Evolutionary conservation across 2,797 vertebrate genomes (phyloP).

Genomic region (Propithecus perrieri): DNA sequence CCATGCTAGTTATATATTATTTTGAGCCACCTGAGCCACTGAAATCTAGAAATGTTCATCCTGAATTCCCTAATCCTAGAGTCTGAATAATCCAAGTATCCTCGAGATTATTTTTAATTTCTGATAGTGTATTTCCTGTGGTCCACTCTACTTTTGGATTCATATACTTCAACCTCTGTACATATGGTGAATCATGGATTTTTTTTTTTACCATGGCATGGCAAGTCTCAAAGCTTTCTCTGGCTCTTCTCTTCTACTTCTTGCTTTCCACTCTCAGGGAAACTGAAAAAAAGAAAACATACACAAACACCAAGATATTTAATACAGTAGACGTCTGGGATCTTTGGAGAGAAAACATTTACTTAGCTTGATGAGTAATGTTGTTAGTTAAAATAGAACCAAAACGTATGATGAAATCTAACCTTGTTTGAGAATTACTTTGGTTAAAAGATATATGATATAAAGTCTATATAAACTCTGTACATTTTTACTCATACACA

Average conservation of each 20-base stretch:
- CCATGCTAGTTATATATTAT: neutral
- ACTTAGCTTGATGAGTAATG: neutral
- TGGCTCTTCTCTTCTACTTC: neutral
- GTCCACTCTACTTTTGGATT: neutral
- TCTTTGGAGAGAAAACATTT: neutral
- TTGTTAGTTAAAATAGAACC: neutral
- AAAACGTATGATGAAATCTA: neutral
- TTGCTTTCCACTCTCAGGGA: neutral
- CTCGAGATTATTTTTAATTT: neutral
- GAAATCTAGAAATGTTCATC: neutral
- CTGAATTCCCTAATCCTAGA: neutral
- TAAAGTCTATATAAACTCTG: neutral
- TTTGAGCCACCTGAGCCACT: neutral
- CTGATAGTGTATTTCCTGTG: neutral
- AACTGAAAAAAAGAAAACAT: neutral
- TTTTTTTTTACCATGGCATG: neutral
- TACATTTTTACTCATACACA: neutral
- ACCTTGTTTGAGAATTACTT: neutral
- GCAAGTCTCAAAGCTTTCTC: too few relatives aligned
- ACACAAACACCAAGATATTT: neutral
- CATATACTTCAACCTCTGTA: neutral
- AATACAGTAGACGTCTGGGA: neutral
- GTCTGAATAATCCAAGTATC: neutral
- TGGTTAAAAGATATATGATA: neutral
- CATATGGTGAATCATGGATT: neutral